Percentiles rank a stretch among this genome's conserved stretches.
These are phyloP conservation scores for Decapterus maruadsi DNA, from an alignment of 2,797 vertebrate genomes.

Conservation along the genomic window DNA sequence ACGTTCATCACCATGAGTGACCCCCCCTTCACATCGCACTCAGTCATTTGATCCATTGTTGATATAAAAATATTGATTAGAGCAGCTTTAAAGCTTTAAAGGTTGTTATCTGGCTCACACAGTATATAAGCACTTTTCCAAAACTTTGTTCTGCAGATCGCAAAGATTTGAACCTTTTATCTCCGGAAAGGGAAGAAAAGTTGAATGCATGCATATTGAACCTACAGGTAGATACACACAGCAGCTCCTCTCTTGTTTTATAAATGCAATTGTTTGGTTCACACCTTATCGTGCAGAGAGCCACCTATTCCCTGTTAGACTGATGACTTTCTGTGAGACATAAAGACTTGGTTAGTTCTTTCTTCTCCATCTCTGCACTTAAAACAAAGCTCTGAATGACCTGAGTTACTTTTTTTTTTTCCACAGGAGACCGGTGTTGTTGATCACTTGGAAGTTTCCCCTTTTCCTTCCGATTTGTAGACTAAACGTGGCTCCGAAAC, in stretches of 20 bases:
- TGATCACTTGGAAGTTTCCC: conserved; percentile 9
- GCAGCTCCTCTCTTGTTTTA: neutral
- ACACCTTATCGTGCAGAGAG: neutral
- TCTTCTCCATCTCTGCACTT: neutral
- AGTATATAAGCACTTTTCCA: neutral
- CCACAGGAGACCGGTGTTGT: conserved; percentile 9
- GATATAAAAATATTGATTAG: conserved; percentile 4
- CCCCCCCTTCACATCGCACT: neutral
- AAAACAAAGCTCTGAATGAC: neutral
- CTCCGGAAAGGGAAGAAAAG: neutral
- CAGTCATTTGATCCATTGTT: neutral
- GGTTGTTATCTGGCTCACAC: neutral
- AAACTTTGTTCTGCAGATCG: neutral
- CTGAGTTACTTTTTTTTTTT: neutral
- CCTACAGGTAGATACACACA: neutral
- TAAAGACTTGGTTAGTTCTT: neutral
- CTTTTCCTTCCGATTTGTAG: conserved; percentile 15
- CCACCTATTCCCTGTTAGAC: neutral
- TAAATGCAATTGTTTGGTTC: neutral
- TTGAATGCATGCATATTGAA: neutral
- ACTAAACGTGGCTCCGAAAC: conserved; percentile 3
- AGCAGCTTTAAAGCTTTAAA: neutral
- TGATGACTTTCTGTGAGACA: neutral
- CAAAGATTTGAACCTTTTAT: neutral
- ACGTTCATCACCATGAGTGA: neutral